A percentile compares a stretch with the other conserved stretches of the same genome.
These are phyloP conservation scores for Chloromyia formosa DNA, from an alignment of 2,888 invertebrate species.

Conservation along the genomic window DNA sequence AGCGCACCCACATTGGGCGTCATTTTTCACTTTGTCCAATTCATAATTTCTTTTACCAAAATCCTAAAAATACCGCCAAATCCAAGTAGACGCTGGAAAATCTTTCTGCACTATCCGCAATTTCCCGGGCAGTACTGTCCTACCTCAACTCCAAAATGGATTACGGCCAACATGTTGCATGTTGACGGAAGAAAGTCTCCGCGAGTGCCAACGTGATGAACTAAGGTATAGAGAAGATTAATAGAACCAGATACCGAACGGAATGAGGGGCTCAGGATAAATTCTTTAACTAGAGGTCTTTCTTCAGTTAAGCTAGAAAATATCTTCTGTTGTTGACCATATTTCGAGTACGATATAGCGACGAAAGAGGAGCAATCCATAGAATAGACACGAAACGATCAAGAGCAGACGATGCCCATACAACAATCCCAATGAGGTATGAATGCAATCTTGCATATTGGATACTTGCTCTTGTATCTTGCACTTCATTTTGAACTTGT, in stretches of 20 bases:
- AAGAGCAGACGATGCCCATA: not conserved
- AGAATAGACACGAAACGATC: not conserved
- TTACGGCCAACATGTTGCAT: conserved; percentile 20
- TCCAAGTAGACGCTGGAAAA: too few relatives aligned
- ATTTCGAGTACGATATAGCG: not conserved
- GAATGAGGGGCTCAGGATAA: not conserved
- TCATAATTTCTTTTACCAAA: too few relatives aligned
- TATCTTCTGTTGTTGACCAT: conserved; percentile 18
- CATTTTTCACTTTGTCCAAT: too few relatives aligned
- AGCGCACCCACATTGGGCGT: too few relatives aligned
- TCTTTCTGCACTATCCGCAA: too few relatives aligned
- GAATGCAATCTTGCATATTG: conserved; percentile 7
- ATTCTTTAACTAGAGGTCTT: conserved; percentile 10
- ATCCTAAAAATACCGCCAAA: too few relatives aligned
- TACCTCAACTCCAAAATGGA: too few relatives aligned
- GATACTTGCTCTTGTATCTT: not conserved
- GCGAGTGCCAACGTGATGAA: conserved; percentile 36
- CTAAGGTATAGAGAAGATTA: conserved; percentile 27
- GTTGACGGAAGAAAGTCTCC: conserved; percentile 16
- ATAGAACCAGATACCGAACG: conserved; percentile 17
- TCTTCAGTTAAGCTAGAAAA: not conserved
- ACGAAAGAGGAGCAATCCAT: not conserved
- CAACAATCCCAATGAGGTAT: conserved; percentile 13
- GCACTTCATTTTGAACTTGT: conserved; percentile 27
- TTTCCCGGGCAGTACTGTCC: too few relatives aligned